phyloP scores from a whole-genome alignment of 2,888 invertebrate species.

The Xestia sexstrigata region DNA sequence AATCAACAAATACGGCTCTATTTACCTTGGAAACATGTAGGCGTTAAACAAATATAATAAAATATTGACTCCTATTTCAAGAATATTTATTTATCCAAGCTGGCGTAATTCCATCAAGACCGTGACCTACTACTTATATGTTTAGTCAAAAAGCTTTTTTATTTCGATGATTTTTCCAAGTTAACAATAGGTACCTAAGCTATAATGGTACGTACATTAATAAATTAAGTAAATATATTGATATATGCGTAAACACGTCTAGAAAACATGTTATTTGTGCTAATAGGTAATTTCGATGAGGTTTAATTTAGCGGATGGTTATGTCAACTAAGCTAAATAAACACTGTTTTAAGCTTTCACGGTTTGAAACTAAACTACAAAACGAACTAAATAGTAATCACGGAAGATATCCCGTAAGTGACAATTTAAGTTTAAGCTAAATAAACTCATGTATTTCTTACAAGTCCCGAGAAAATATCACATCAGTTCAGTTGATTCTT shows the following conservation, averaged over 20 bases:
- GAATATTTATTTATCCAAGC: constrained; percentile 40
- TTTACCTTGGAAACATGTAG: constrained; percentile 32
- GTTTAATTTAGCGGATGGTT: constrained; percentile 8
- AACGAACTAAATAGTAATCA: no score
- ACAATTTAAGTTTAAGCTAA: background rate
- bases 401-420: no score
- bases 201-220: constrained; percentile 2
- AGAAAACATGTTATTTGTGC: constrained; percentile 1
- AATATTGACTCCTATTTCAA: constrained; percentile 50
- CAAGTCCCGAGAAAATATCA: background rate
- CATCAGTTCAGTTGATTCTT: background rate
- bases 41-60: constrained; percentile 45
- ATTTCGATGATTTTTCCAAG: background rate
- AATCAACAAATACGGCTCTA: constrained; percentile 11
- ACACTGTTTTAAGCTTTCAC: no score
- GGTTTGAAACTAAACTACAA: no score
- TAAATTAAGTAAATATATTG: background rate
- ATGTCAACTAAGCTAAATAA: constrained; percentile 19
- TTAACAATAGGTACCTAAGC: background rate
- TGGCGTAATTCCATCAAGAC: constrained; percentile 14
- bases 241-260: constrained; percentile 28
- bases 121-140: constrained; percentile 27
- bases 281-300: constrained; percentile 11
- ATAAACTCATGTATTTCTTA: background rate
- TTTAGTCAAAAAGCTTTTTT: constrained; percentile 12